A percentile compares a stretch with the other conserved stretches of the same genome.
Conservation (phyloP, 2,888 invertebrate species). For the Lasiommata megera region DNA sequence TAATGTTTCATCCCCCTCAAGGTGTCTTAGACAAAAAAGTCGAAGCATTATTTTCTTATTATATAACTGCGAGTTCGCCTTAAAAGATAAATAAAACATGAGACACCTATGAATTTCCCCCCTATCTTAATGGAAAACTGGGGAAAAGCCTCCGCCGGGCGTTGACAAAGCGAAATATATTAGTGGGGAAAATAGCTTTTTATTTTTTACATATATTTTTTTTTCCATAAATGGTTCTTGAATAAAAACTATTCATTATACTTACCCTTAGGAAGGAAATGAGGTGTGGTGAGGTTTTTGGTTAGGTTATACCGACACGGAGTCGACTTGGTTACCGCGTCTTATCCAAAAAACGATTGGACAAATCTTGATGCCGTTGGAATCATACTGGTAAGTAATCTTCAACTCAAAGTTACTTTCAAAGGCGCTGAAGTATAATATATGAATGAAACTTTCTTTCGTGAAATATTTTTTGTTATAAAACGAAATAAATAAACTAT, state of each 20-base stretch:
- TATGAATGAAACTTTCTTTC: too few species aligned
- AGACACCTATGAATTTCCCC: constrained; percentile 13
- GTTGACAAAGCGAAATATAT: constrained; percentile 21
- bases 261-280: too few species aligned
- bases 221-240: background rate
- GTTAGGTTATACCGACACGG: too few species aligned
- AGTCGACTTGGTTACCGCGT: too few species aligned
- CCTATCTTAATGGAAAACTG: constrained; percentile 17
- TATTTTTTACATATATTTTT: background rate
- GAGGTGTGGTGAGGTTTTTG: too few species aligned
- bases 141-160: constrained; percentile 8
- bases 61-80: constrained; percentile 7
- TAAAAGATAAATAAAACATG: constrained; percentile 16
- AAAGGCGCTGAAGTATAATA: too few species aligned
- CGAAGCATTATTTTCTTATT: constrained; percentile 12
- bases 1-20: background rate
- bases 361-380: too few species aligned
- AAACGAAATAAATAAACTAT: too few species aligned
- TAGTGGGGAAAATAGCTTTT: background rate
- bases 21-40: constrained; percentile 3
- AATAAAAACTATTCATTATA: background rate
- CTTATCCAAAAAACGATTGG: too few species aligned
- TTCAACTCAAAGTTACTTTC: too few species aligned
- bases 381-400: too few species aligned
- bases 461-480: too few species aligned